Evolutionary conservation across 1,140 invertebrate species (phyloP), one percentile per base, ranked within the genome.

Genomic region (Lucilia sericata): DNA sequence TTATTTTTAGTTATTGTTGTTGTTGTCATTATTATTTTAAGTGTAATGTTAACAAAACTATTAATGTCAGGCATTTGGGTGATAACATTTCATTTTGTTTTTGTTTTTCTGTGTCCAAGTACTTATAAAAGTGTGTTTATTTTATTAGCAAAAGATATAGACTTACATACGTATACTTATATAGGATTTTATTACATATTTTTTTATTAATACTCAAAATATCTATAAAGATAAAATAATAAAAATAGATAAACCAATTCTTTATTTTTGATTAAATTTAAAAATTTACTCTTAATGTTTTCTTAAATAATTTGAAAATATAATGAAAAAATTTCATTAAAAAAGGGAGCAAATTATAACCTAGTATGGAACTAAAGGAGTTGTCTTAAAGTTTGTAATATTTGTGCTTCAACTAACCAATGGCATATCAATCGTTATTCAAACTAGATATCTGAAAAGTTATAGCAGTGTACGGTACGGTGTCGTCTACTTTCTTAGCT

Each of bases 41-140:
- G 17, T 55, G 51, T 55, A n/a, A 55, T 55, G 51, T 55, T 55
- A 55, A 55, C 51, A 55, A 55, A 55, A 55, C 51, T 55, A 55
- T 55, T 55, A 55, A 12, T 55, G 51, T 55, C 51, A 55, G 51
- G 51, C 17, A 55, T n/a, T 55, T 55, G 7, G 51, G 17, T 14
- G 51, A 55, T 55, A 55, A 55, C 51, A 17, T 55, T 55, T 55
- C 25, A 30, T 30, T 30, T 30, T 30, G 25, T 30, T 30, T 30
- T 30, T 30, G 25, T 30, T 30, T 30, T 30, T 30, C 3, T 30
- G 1, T 55, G 5, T 42, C 10, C 42, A 10, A 42, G 42, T 42
- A 42, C 42, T 42, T 42, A 55, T 12, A 12, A 12, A 55, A 55
- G 51, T 13, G 51, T 42, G 42, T 42, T 42, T 42, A 42, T 55